phyloP scores from a whole-genome alignment of 35 echinoderm and acorn worm genomes.

The Heliocidaris tuberculata region DNA sequence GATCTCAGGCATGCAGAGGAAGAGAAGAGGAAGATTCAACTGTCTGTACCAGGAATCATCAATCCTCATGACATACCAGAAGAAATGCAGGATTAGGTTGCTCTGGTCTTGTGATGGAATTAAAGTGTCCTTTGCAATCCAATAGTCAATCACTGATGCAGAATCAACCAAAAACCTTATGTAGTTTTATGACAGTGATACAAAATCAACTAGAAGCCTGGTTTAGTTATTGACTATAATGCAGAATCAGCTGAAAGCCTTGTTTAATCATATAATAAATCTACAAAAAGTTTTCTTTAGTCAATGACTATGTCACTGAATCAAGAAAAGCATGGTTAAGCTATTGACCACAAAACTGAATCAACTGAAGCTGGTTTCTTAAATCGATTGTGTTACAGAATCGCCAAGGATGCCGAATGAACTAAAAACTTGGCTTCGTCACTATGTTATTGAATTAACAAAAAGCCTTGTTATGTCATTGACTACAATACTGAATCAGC shows the following conservation, averaged over 20 bases:
- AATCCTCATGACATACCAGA: conserved; percentile 99
- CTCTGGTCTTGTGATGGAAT: neutral
- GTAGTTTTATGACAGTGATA: neutral
- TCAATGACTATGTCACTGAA: no score
- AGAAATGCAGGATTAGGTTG: conserved; percentile 86
- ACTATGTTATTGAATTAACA: neutral
- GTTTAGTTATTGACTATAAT: neutral
- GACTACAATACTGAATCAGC: no score
- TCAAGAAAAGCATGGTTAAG: no score
- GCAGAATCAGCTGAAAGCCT: neutral
- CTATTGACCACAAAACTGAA: no score
- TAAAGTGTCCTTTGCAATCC: neutral
- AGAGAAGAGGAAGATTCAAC: conserved; percentile 94
- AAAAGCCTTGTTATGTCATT: no score
- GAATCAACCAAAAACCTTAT: neutral
- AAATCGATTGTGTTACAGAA: neutral
- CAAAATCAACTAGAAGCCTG: neutral
- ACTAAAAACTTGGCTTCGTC: no score
- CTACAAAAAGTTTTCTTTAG: no score
- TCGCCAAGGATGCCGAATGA: no score
- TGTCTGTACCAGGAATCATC: conserved; percentile 95
- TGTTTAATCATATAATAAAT: neutral
- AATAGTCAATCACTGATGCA: neutral
- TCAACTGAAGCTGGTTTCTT: no score
- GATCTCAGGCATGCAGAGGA: conserved; percentile 84